Evolutionary conservation across 1,140 invertebrate species (phyloP), one percentile per base, ranked within the genome.

Genomic region (Hycleus phaleratus): DNA sequence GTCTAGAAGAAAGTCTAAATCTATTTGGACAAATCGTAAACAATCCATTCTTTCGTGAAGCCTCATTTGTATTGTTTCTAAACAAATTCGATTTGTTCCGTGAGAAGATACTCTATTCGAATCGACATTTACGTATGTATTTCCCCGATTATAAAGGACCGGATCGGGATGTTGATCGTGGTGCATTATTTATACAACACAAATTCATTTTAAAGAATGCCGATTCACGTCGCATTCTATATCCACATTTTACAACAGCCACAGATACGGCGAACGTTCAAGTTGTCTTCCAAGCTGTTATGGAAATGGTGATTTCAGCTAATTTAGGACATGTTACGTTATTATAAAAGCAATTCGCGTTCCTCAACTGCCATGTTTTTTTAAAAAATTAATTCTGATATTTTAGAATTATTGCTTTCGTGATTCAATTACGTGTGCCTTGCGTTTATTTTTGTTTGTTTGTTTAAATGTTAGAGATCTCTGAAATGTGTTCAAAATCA

Each of bases 61-160:
- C 83, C 3, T 82, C 83, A 0, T 81, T 86, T 59, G 80, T 87
- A 4, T 66, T 87, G 3, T 86, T 87, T 68, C 73, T 87, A 11
- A 87, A 87, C 68, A 87, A 87, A 66, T 83, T 84, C 66, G 85
- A 87, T 73, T 74, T 85, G 12, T 79, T 87, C 57, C 73, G 81
- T 60, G 83, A 86, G 62, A 85, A 85, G 73, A 82, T 85, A 56
- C 71, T 82, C 12, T 79, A 82, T 68, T 84, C 82, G 25, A 78
- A 80, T 40, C 66, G 82, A 38, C 83, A 84, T 70, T 68, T 85
- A 10, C 66, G 79, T 56, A 70, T 77, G 45, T 84, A 83, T 68
- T 82, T 83, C 66, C 73, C 79, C 6, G 80, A 83, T 67, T 85
- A 79, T 67, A 77, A 75, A 75, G 86, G 86, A 75, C 77, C 81